These are phyloP conservation scores for Rotaria socialis DNA, from an alignment of 2,888 invertebrate species.

Conservation along the genomic window DNA sequence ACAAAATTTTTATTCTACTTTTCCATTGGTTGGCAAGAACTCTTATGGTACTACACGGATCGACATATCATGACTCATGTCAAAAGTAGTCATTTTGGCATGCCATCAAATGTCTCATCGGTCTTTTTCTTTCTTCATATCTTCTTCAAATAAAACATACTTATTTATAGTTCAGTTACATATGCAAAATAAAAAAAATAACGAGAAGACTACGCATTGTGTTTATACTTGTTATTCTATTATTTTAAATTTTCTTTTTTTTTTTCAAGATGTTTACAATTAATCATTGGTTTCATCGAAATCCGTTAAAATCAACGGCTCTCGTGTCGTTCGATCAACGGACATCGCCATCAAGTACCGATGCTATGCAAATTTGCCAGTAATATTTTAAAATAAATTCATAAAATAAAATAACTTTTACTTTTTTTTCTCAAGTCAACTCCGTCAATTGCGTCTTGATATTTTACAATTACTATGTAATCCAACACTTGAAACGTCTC, in stretches of 20 bases:
- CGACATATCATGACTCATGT: background rate
- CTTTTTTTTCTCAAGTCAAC: conserved; percentile 23
- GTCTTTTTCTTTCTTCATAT: background rate
- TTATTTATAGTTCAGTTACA: background rate
- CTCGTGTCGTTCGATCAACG: conserved; percentile 62
- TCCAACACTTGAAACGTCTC: conserved; percentile 55
- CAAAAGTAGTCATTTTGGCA: background rate
- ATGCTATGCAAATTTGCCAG: conserved; percentile 64
- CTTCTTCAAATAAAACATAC: background rate
- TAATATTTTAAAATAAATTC: conserved; percentile 50
- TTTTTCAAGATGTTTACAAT: background rate
- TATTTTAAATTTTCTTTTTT: too few species aligned
- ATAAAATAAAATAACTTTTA: background rate
- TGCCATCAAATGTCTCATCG: background rate
- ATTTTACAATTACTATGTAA: conserved; percentile 27
- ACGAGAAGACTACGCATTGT: background rate
- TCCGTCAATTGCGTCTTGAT: conserved; percentile 5
- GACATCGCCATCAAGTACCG: conserved; percentile 61
- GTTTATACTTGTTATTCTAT: background rate
- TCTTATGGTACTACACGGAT: background rate
- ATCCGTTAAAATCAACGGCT: conserved; percentile 66
- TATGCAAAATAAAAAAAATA: background rate
- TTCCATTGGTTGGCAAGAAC: background rate
- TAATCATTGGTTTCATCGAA: conserved; percentile 67
- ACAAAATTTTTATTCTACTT: too few species aligned